A percentile compares a stretch with the other conserved stretches of the same genome.
Evolutionary conservation across 2,797 vertebrate species (phyloP).

Genomic region (Melanitta fusca): DNA sequence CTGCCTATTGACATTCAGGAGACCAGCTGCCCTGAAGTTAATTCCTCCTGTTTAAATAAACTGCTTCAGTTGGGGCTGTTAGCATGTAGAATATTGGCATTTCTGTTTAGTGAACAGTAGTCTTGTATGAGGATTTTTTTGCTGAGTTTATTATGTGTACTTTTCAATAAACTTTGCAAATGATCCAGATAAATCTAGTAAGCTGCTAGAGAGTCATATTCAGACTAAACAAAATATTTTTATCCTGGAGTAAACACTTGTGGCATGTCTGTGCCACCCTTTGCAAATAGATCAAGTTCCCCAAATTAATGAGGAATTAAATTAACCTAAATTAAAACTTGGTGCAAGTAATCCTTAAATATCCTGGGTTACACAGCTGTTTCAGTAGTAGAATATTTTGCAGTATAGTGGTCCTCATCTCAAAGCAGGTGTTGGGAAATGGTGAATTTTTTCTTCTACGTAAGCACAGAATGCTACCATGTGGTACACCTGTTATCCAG

Average conservation of each 20-base stretch:
- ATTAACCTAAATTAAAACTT: background rate
- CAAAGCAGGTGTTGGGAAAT: background rate
- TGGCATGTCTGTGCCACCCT: background rate
- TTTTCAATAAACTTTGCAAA: conserved; percentile 5
- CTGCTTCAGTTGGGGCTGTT: background rate
- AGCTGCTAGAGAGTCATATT: background rate
- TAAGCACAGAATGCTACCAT: background rate
- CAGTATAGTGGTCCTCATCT: background rate
- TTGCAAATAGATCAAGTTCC: background rate
- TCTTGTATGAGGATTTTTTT: background rate
- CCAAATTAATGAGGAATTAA: background rate
- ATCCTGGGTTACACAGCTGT: background rate
- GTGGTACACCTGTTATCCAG: background rate
- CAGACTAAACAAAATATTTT: background rate
- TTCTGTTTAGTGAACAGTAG: background rate
- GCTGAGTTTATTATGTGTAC: background rate
- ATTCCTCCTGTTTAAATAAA: background rate
- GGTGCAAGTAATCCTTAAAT: background rate
- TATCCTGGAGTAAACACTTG: background rate
- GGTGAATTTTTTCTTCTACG: background rate
- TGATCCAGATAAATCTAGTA: background rate
- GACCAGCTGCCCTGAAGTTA: background rate
- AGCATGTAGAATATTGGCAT: background rate
- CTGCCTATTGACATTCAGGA: background rate
- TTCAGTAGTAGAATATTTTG: background rate